Evolutionary conservation across 1,140 invertebrate species (phyloP).

Genomic region (Lasaia peninsularis): DNA sequence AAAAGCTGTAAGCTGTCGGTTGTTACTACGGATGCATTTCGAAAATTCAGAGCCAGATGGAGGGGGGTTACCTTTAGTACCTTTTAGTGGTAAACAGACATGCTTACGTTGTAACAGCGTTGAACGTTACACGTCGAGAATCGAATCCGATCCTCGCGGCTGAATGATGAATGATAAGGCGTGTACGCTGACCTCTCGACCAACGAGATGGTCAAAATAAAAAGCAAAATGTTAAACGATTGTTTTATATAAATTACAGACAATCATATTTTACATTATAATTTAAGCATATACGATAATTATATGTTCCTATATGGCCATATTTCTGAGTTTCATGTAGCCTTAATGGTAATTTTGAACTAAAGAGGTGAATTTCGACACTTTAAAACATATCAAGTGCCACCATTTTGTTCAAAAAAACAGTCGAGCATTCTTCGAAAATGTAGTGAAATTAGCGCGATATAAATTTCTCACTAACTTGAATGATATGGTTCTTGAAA

Average conservation of each 20-base stretch:
- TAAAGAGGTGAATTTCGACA: constrained; percentile 13
- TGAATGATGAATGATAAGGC: neutral
- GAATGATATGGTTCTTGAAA: constrained; percentile 25
- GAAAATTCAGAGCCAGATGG: no score
- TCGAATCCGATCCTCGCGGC: no score
- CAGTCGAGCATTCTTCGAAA: constrained; percentile 26
- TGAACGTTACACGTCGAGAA: no score
- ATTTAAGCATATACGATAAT: constrained; percentile 2
- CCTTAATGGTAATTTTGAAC: constrained; percentile 12
- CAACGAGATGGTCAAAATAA: neutral
- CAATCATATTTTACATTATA: neutral
- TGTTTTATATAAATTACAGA: neutral
- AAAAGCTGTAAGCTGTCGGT: no score
- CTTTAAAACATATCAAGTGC: constrained; percentile 16
- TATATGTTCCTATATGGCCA: neutral
- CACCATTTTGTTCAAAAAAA: constrained; percentile 14
- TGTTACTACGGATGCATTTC: no score
- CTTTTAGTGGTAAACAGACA: no score
- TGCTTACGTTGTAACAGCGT: no score
- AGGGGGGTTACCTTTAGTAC: no score
- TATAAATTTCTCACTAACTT: constrained; percentile 33
- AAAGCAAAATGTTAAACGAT: neutral
- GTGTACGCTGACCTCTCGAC: no score
- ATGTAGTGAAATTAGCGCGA: constrained; percentile 21
- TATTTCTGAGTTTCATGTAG: neutral